Conservation (phyloP, 2,888 invertebrate genomes). For the Caenorhabditis sinica region DNA sequence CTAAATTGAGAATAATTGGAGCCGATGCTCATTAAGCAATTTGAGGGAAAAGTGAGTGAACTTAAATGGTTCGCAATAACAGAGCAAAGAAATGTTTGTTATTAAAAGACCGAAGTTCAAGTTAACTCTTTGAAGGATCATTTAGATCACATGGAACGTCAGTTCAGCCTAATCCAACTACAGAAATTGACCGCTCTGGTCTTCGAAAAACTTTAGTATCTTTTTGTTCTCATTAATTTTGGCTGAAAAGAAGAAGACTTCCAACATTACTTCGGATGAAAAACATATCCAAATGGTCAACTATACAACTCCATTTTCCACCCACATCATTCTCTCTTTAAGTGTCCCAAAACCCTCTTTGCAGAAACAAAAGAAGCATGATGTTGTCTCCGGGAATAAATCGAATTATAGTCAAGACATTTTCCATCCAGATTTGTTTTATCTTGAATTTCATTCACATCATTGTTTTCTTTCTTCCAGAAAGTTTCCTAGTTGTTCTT, state of each 20-base stretch:
- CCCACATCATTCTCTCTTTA: slow-evolving; percentile 24
- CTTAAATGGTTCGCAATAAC: too few relatives aligned
- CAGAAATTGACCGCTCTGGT: too few relatives aligned
- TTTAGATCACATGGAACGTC: too few relatives aligned
- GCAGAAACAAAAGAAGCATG: slow-evolving; percentile 35
- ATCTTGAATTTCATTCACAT: slow-evolving; percentile 7
- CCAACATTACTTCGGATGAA: background rate
- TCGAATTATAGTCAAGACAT: slow-evolving; percentile 34
- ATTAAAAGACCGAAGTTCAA: too few relatives aligned
- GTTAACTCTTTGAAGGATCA: too few relatives aligned
- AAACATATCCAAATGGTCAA: slow-evolving; percentile 1
- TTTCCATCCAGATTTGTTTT: slow-evolving; percentile 23
- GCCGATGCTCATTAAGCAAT: too few relatives aligned
- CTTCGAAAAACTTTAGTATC: background rate
- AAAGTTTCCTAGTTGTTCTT: slow-evolving; percentile 18
- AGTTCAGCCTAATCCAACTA: too few relatives aligned
- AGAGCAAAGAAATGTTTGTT: too few relatives aligned
- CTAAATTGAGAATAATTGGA: too few relatives aligned
- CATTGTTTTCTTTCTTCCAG: background rate
- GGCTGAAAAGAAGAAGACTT: background rate
- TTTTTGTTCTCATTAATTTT: slow-evolving; percentile 1
- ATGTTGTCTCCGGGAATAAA: background rate
- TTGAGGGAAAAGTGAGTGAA: too few relatives aligned
- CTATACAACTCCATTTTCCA: slow-evolving; percentile 13
- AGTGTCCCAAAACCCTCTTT: slow-evolving; percentile 21